Conservation (phyloP, 2,113 vertebrate species). For the zebrafish (Danio rerio) region DNA sequence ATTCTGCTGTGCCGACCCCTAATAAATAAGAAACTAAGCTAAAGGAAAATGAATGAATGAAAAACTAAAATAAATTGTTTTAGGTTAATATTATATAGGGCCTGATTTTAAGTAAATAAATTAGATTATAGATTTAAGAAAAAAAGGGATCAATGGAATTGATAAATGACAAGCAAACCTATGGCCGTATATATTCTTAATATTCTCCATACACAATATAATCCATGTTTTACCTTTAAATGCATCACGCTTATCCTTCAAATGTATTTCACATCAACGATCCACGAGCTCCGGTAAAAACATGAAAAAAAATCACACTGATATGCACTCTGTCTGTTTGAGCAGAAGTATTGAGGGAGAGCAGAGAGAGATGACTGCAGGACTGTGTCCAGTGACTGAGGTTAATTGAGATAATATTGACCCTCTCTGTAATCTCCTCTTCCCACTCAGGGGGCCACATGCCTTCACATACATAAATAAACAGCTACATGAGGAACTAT, state of each 20-base stretch:
- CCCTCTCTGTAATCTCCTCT: conserved; percentile 78
- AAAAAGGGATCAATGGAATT: too few relatives aligned
- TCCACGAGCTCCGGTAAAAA: conserved; percentile 12
- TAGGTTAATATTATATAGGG: background rate
- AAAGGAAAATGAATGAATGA: too few relatives aligned
- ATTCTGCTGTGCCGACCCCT: too few relatives aligned
- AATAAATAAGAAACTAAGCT: too few relatives aligned
- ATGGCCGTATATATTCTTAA: background rate
- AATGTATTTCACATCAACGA: conserved; percentile 7
- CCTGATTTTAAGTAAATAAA: background rate
- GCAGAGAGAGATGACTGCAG: conserved; percentile 65
- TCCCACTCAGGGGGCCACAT: conserved; percentile 72
- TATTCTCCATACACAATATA: background rate
- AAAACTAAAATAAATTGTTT: too few relatives aligned
- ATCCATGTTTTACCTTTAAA: background rate
- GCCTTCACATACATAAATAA: conserved; percentile 74
- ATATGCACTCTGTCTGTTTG: background rate
- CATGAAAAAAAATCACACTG: background rate
- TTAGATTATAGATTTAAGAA: too few relatives aligned
- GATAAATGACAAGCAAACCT: too few relatives aligned
- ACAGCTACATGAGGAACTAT: conserved; percentile 78
- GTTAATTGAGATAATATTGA: conserved; percentile 90
- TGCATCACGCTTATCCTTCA: background rate
- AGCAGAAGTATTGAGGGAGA: conserved; percentile 76
- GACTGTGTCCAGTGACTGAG: conserved; percentile 70